Base-by-base conservation (phyloP, 2,113 vertebrate species). In the Sebastes schlegelii region DNA sequence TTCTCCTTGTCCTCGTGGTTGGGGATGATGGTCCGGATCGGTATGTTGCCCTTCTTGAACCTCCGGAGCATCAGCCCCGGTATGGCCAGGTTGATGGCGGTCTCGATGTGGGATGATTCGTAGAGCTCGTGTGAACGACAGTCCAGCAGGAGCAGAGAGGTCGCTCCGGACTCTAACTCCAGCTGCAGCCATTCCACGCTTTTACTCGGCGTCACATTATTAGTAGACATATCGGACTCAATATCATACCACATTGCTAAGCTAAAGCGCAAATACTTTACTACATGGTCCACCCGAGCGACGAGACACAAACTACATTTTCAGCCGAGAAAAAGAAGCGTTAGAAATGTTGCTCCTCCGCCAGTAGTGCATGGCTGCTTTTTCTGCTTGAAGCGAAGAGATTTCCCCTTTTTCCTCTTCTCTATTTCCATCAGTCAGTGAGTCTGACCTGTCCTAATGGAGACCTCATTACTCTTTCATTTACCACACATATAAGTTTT, bases 21-120 rank as follows among this genome's bases (percentile, higher is more conserved):
- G 83, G 98, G 90, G 82, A 99, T 97, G 48, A 99, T 96, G 26
- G 98, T 97, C 77, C 97, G 96, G 65, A 99, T 95, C 0, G 98
- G 97, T 88, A 99, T 94, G 94, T 97, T 99, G 84, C 98, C 98
- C 94, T 98, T 99, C 93, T 96, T 97, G 90, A 99, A 96, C 62
- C 98, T 95, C 82, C 98, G 95, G 70, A 99, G 95, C 98, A 99
- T 98, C 89, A 99, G 96, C 76, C 97, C 97, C 52, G 98, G 98
- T 80, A 99, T 97, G 86, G 96, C 97, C 93, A 99, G 96, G 92
- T 96, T 98, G 88, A 99, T 97, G 95, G 98, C 98, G 82, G 96
- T 96, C 91, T 98, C 97, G 85, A 99, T 96, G 95, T 99, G 98
- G 86, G 97, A 98, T 77, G 97, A 98, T 83, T 99, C 97, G 78